A percentile compares a stretch with the other conserved stretches of the same genome.
phyloP scores from a whole-genome alignment of 2,113 vertebrate species.

The Salvelinus sp. region DNA sequence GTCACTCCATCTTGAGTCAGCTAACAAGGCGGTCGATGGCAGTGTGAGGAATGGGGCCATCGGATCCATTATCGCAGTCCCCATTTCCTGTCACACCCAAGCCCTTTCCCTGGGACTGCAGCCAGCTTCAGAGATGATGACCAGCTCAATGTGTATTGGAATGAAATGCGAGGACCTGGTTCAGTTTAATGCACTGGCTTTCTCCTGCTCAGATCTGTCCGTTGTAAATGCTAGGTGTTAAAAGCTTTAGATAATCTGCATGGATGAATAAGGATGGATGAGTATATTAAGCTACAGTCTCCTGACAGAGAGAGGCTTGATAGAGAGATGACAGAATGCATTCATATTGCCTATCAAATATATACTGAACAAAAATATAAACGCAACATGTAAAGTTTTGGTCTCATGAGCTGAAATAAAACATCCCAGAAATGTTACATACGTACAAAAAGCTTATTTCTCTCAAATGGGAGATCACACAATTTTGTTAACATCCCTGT shows the following conservation, averaged over 20 bases:
- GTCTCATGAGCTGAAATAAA: no score
- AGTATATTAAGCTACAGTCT: not conserved
- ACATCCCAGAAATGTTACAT: no score
- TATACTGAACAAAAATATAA: no score
- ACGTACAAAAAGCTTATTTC: no score
- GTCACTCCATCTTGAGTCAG: not conserved
- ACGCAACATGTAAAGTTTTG: no score
- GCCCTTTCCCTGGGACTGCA: constrained; percentile 2
- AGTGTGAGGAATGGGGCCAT: constrained; percentile 21
- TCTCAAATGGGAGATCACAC: no score
- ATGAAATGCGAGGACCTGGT: constrained; percentile 5
- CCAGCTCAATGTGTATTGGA: not conserved
- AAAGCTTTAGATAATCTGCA: constrained; percentile 32
- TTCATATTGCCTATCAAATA: no score
- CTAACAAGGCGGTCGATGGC: no score
- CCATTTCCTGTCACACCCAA: not conserved
- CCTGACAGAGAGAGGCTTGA: no score
- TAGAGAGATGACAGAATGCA: no score
- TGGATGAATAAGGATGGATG: not conserved
- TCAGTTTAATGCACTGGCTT: constrained; percentile 12
- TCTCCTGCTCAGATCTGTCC: constrained; percentile 27
- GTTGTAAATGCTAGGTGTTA: constrained; percentile 34
- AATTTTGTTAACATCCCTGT: no score
- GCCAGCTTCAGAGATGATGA: constrained; percentile 19
- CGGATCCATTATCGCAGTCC: constrained; percentile 1